phyloP scores from a whole-genome alignment of 2,797 vertebrate species.

The Brachymystax lenok region DNA sequence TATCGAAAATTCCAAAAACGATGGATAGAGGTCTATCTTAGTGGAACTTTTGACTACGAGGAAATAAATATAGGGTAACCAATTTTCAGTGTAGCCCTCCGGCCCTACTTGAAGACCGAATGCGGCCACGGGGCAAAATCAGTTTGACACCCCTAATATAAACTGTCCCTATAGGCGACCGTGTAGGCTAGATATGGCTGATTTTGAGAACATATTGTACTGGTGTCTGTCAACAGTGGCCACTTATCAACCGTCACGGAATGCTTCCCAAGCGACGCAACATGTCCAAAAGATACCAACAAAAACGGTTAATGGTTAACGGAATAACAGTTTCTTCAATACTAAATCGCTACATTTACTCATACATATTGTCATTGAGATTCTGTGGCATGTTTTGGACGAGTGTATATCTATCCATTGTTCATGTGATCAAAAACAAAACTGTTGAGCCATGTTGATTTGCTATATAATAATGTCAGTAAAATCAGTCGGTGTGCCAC shows the following conservation, averaged over 20 bases:
- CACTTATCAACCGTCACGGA: not conserved
- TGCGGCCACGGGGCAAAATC: no score
- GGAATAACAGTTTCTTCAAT: not conserved
- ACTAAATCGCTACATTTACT: not conserved
- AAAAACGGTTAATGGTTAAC: not conserved
- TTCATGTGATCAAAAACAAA: no score
- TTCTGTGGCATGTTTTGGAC: not conserved
- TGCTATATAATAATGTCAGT: no score
- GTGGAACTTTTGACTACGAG: no score
- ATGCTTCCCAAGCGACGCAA: not conserved
- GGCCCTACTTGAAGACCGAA: no score
- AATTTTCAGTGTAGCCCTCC: no score
- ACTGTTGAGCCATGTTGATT: no score
- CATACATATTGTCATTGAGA: not conserved
- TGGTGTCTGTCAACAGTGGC: conserved; percentile 30
- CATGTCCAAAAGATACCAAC: not conserved
- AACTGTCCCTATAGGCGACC: not conserved
- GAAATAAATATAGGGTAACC: no score
- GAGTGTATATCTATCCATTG: not conserved
- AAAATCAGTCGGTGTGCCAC: no score
- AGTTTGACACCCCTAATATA: no score
- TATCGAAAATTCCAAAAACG: no score
- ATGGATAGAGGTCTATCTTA: no score
- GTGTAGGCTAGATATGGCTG: conserved; percentile 2
- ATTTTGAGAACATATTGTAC: conserved; percentile 67